Base-by-base conservation (phyloP, 2,888 invertebrate genomes). In the Neria commutata region DNA sequence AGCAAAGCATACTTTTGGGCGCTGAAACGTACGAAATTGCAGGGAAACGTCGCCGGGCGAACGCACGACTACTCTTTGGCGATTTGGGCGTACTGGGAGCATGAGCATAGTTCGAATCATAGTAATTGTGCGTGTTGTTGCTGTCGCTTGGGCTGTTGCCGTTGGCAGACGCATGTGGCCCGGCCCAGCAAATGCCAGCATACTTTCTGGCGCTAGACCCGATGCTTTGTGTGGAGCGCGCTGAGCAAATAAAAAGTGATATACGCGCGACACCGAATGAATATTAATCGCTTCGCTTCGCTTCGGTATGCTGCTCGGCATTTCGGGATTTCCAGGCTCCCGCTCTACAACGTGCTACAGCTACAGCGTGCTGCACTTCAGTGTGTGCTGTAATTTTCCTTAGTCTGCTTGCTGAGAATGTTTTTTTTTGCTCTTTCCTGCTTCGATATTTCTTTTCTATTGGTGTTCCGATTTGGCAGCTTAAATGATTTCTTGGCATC, bases 241-340 rank as follows among this genome's bases (percentile, higher is more conserved):
- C 67, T 72, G 71, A 73, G 69, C 73, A 73, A 74, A 77, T 76
- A 76, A 76, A 78, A 77, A 76, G 74, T 77, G 79, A 80, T 75
- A 79, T 77, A 78, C 73, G 75, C 72, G 75, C 75, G 76, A 79
- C 80, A 71, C 71, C 66, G 71, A 76, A 78, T 78, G 79, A 79
- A 80, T 80, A 80, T 78, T 78, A 80, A 80, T 78, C 76, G 73
- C 65, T 65, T 67, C 60, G 64, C 65, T 57, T 64, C 58, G 61
- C 55, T 51, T 65, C 53, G 61, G 42, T 26, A 17, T 11, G 21
- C 46, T 40, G 48, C 33, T 57, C 2, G 42, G 11, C 33, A 16
- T 11, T 46, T 46, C n/a, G 17, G 4, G 17, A 10, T 24, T 1
- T 5, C 29, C 11, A 29, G 29, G 11, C 29, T 29, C 11, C 29